Evolutionary conservation across 2,113 vertebrate species (phyloP), one percentile per base, ranked within the genome.

Genomic region (Eurystomus gularis): DNA sequence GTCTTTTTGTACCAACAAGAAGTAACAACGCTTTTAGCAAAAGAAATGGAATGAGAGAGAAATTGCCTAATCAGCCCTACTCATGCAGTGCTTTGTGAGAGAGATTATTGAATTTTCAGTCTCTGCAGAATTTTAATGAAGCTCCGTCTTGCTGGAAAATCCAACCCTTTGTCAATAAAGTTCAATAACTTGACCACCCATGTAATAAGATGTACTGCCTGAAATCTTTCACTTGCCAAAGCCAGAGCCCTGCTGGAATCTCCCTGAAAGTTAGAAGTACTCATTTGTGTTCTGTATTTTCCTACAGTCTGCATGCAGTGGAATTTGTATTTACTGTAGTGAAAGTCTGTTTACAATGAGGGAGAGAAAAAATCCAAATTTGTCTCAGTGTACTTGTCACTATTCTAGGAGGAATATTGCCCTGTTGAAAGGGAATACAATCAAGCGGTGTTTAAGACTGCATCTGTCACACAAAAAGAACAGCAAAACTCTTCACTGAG

Each of bases 71-170:
- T 99, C 98, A 98, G 97, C 97, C 97, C 95, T 97, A 97, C 96
- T 98, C 98, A 99, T 97, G 97, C 98, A 98, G 97, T 97, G 96
- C 97, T 98, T 98, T 97, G 97, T 97, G 96, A 98, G 97, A 97
- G 97, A 98, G 98, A 98, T 98, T 99, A 99, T 98, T 99, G 98
- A 98, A 98, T 99, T 99, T 98, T 98, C 97, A 98, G 98, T 97
- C 98, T 98, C 98, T 97, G 98, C 97, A 98, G 98, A 98, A 98
- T 99, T 98, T 98, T 99, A 99, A 99, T 99, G 98, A 99, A 98
- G 98, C 97, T 98, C 98, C 16, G 57, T 98, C 97, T 98, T 98
- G 97, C 98, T 98, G 97, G 97, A 98, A 98, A 98, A 98, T 97
- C 95, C 95, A 97, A 91, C 86, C 93, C 91, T 98, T 98, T 98